These are phyloP conservation scores for Caligus rogercresseyi DNA, from an alignment of 1,140 invertebrate genomes.

Conservation along the genomic window DNA sequence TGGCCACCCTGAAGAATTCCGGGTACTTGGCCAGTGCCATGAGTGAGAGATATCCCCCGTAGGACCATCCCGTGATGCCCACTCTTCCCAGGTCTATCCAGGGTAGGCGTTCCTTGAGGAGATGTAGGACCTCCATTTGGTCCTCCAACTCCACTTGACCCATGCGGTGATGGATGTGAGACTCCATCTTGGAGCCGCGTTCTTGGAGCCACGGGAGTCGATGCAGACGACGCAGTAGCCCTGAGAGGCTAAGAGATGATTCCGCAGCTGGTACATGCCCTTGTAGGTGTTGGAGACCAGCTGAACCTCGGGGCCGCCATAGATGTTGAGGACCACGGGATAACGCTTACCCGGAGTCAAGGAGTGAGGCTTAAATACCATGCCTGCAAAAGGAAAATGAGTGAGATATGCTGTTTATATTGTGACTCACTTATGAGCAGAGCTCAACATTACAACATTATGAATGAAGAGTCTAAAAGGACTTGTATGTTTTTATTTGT, in stretches of 20 bases:
- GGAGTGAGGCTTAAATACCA: conserved; percentile 74
- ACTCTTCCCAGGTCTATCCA: conserved; percentile 81
- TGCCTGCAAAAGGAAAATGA: too few relatives aligned
- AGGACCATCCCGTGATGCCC: conserved; percentile 95
- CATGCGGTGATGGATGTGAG: conserved; percentile 66
- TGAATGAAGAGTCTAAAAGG: too few relatives aligned
- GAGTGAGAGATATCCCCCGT: conserved; percentile 75
- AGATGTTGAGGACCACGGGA: conserved; percentile 87
- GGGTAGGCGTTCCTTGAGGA: conserved; percentile 32
- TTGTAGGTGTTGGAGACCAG: conserved; percentile 90
- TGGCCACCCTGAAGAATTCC: conserved; percentile 61
- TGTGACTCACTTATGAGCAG: too few relatives aligned
- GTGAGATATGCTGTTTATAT: too few relatives aligned
- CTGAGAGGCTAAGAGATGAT: conserved; percentile 85
- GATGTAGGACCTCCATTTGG: conserved; percentile 82
- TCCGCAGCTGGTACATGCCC: conserved; percentile 70
- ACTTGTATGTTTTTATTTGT: too few relatives aligned
- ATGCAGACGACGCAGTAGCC: conserved; percentile 90
- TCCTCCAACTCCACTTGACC: conserved; percentile 81
- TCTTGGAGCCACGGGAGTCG: conserved; percentile 82
- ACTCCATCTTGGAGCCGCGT: conserved; percentile 82
- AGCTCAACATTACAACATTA: too few relatives aligned
- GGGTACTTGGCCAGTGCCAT: conserved; percentile 66
- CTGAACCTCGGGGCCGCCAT: conserved; percentile 94
- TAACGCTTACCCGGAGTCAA: conserved; percentile 56